phyloP scores from a whole-genome alignment of 2,113 vertebrate genomes.

The Rhipidura dahli region DNA sequence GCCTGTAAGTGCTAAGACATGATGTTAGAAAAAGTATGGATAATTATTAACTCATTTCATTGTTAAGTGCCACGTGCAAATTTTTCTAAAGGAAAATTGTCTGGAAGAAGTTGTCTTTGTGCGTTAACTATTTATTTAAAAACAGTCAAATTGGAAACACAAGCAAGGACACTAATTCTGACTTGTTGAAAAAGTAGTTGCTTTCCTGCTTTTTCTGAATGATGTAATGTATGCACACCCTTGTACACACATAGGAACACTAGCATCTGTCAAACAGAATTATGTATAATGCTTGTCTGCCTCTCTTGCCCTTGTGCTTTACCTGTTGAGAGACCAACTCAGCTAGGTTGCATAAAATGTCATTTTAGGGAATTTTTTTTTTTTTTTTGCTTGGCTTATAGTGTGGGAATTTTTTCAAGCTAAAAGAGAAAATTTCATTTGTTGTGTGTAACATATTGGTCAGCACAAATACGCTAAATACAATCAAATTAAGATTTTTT shows the following conservation, averaged over 20 bases:
- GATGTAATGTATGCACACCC: background rate
- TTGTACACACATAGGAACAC: background rate
- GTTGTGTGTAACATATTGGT: background rate
- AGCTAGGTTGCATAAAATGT: background rate
- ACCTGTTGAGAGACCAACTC: background rate
- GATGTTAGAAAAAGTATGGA: background rate
- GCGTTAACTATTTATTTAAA: background rate
- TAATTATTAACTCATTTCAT: background rate
- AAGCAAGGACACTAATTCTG: background rate
- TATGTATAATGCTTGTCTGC: background rate
- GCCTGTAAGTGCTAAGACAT: background rate
- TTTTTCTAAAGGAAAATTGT: background rate
- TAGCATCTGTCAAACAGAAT: background rate
- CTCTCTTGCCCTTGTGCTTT: background rate
- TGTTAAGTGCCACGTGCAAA: background rate
- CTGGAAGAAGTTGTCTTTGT: background rate
- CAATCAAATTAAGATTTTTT: background rate
- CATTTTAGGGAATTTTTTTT: background rate
- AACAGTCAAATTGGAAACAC: background rate
- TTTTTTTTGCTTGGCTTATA: background rate
- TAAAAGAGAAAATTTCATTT: background rate
- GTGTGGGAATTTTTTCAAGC: background rate
- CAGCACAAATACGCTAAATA: background rate
- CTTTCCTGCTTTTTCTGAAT: background rate
- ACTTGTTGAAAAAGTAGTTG: background rate